Evolutionary conservation across 2,797 vertebrate species (phyloP), one percentile per base, ranked within the genome.

Genomic region (Glyptemys insculpta): DNA sequence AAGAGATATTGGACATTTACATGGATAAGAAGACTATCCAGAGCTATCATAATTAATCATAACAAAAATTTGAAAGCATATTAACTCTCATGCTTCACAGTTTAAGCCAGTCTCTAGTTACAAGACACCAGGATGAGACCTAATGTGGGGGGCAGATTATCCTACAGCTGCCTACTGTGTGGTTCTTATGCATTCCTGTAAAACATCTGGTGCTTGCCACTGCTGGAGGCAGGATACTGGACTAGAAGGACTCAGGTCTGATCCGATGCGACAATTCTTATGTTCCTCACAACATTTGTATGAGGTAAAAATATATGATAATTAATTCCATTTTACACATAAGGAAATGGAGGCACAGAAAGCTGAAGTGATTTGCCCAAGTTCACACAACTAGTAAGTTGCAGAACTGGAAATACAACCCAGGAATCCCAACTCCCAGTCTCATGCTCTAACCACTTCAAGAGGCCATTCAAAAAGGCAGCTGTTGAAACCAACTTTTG

Each of bases 1-100:
- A 79, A 16, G 53, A 79, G 12, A 37, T 21, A 23, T 4, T 83
- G 18, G 8, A 10, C 90, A 68, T 79, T 59, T 65, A 80, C 5
- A 41, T 0, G 0, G 79, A 72, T 41, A 72, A 37, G n/a, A 72
- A 6, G 5, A 25, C 87, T 16, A 86, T 9, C 4, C 31, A 88
- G 68, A 95, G 54, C 15, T 88, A 84, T n/a, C n/a, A 80, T 87
- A 78, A 9, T 72, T 11, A 86, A 23, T 4, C 12, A 78, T 87
- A 81, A 81, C 52, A 53, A 72, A n/a, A 37, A 41, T 12, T 23
- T 41, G 68, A 72, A 72, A 21, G 37, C 37, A 72, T 72, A 72
- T 72, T 41, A 41, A 72, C 5, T 34, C 86, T 6, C 82, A 79
- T 23, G 29, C 83, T 80, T 95, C n/a, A 87, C 68, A 21, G 80